Evolutionary conservation across 2,888 invertebrate species (phyloP).

Genomic region (Agrochola litura): DNA sequence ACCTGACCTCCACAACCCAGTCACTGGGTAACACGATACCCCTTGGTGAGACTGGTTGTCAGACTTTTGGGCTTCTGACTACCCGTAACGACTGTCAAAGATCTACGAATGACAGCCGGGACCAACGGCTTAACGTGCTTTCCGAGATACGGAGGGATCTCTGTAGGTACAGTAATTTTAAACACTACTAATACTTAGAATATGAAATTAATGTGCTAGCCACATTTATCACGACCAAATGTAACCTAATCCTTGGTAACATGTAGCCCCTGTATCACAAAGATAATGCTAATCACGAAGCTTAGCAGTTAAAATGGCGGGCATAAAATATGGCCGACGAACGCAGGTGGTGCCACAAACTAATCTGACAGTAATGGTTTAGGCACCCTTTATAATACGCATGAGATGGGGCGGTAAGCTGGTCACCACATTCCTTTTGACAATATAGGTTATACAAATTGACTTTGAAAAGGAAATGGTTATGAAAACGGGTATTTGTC

Average conservation of each 20-base stretch:
- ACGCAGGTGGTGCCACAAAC: slow-evolving; percentile 24
- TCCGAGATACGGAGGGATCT: neutral
- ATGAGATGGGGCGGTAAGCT: slow-evolving; percentile 24
- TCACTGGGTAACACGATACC: no score
- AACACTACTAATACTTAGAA: no score
- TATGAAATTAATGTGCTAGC: neutral
- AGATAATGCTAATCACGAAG: slow-evolving; percentile 34
- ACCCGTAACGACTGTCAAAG: no score
- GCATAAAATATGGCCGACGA: slow-evolving; percentile 22
- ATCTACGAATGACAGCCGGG: no score
- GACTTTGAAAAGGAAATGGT: slow-evolving; percentile 2
- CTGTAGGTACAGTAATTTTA: neutral
- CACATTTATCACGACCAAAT: neutral
- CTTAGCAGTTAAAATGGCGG: slow-evolving; percentile 34
- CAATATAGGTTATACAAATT: slow-evolving; percentile 11
- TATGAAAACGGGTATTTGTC: neutral
- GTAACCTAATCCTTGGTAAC: neutral
- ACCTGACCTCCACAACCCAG: no score
- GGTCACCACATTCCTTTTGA: slow-evolving; percentile 22
- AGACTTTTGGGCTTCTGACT: no score
- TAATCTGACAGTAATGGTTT: slow-evolving; percentile 29
- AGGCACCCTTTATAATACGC: slow-evolving; percentile 31
- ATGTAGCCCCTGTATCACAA: neutral
- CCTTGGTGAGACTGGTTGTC: no score
- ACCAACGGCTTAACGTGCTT: no score